These are phyloP conservation scores for Athrips mouffetella DNA, from an alignment of 2,888 invertebrate genomes.

Conservation along the genomic window DNA sequence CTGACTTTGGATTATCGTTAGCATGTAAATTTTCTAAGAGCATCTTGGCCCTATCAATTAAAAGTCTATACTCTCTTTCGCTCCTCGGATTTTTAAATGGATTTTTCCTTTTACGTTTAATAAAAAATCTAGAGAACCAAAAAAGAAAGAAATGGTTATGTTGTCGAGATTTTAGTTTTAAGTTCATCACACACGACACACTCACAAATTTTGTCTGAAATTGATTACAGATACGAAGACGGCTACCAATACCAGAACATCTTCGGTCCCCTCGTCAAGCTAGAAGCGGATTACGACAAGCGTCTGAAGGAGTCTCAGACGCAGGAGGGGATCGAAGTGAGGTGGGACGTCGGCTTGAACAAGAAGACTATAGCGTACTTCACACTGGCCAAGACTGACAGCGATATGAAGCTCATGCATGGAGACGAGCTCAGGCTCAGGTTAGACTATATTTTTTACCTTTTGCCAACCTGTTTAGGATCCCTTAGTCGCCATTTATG, in stretches of 20 bases:
- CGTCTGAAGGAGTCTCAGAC: slow-evolving; percentile 98
- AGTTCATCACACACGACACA: too few relatives aligned
- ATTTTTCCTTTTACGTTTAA: too few relatives aligned
- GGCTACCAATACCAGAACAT: slow-evolving; percentile 99
- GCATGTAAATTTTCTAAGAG: too few relatives aligned
- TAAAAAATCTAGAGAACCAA: too few relatives aligned
- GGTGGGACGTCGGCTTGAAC: slow-evolving; percentile 99
- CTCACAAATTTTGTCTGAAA: not conserved
- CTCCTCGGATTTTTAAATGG: too few relatives aligned
- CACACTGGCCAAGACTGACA: slow-evolving; percentile 97
- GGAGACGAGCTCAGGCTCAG: slow-evolving; percentile 97
- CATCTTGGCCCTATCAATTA: too few relatives aligned
- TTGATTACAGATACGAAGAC: slow-evolving; percentile 90
- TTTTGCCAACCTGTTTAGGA: too few relatives aligned
- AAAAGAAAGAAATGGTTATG: too few relatives aligned
- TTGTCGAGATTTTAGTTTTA: too few relatives aligned
- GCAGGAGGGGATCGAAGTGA: slow-evolving; percentile 97
- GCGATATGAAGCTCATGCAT: slow-evolving; percentile 99
- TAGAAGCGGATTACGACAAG: slow-evolving; percentile 99
- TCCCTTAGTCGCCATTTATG: too few relatives aligned
- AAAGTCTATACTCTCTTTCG: too few relatives aligned
- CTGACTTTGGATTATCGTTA: too few relatives aligned
- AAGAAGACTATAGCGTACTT: slow-evolving; percentile 99
- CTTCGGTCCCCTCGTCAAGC: slow-evolving; percentile 96
- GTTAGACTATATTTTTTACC: slow-evolving; percentile 28